Base-by-base conservation (phyloP, 2,797 vertebrate species). In the Aldrovandia affinis region DNA sequence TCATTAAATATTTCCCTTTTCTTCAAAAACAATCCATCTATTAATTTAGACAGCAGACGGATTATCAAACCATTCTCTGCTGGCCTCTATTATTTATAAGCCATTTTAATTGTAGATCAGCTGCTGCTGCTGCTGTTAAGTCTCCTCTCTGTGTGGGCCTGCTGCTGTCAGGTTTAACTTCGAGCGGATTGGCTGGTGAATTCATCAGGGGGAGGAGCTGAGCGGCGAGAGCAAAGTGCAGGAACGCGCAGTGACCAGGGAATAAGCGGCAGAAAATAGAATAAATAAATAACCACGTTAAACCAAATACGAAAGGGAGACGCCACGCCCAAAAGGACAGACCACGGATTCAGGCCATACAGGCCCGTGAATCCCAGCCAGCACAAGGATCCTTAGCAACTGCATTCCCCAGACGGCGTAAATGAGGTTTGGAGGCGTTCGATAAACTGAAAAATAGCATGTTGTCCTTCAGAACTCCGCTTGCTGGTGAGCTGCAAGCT, bases 231-330 rank as follows among this genome's bases (percentile, higher is more conserved):
- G 63, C 1, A 33, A 33, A 65, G 28, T 33, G 63, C 63, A 14
- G 63, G n/a, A 65, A 65, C 28, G 3, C 18, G 14, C 55, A 22
- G 55, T 10, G 20, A 54, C 78, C 12, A 33, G 14, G 61, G 39
- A 28, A 42, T 54, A 52, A 47, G 61, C n/a, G 61, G 52, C 42
- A 82, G 20, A 65, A 61, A 61, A 61, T 6, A 7, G 8, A n/a
- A n/a, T n/a, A 61, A 52, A 82, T 52, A 80, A 55, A 65, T 5
- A 68, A 82, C 30, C 65, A 54, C 14, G 42, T 73, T 82, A 82
- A 75, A 36, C n/a, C 65, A 28, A 50, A 73, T 50, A 54, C 14
- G 42, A 82, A 25, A 54, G 20, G 52, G 30, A 79, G 55, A 42
- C 70, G n/a, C 25, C n/a, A n/a, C n/a, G n/a, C n/a, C 54, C 82